phyloP scores from a whole-genome alignment of 2,888 invertebrate genomes.

The Incurvaria masculella region DNA sequence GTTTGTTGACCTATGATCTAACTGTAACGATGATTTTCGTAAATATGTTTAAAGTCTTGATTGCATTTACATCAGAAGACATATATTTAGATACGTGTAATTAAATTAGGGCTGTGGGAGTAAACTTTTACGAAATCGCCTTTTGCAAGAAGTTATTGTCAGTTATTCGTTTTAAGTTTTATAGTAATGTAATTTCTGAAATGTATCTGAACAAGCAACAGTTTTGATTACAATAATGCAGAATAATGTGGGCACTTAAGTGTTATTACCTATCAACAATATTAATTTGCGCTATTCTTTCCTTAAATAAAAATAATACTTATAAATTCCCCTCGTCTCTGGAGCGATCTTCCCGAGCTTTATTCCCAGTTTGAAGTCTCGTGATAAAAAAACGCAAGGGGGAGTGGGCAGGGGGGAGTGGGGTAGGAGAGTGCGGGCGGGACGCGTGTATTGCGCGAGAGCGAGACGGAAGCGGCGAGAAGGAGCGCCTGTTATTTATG shows the following conservation, averaged over 20 bases:
- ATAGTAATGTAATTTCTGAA: too few relatives aligned
- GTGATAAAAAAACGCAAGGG: background rate
- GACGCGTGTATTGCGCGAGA: constrained; percentile 36
- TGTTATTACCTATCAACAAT: too few relatives aligned
- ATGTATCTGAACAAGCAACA: too few relatives aligned
- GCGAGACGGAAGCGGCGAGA: constrained; percentile 35
- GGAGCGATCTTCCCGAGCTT: background rate
- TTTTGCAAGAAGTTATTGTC: too few relatives aligned
- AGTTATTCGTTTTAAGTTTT: too few relatives aligned
- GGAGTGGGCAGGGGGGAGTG: background rate
- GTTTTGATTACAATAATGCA: too few relatives aligned
- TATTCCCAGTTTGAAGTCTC: background rate
- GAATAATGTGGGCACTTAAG: too few relatives aligned
- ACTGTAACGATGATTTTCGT: background rate
- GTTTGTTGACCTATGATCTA: background rate
- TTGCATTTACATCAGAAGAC: too few relatives aligned
- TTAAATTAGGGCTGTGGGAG: too few relatives aligned
- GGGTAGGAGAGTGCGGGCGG: constrained; percentile 21
- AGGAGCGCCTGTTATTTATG: constrained; percentile 48
- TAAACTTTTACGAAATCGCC: too few relatives aligned
- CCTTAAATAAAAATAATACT: background rate
- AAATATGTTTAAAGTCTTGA: too few relatives aligned
- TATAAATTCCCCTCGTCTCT: background rate
- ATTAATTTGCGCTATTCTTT: background rate
- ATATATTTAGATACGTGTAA: too few relatives aligned